Evolutionary conservation across 2,113 vertebrate genomes (phyloP).

Genomic region (Lepidothrix coronata): DNA sequence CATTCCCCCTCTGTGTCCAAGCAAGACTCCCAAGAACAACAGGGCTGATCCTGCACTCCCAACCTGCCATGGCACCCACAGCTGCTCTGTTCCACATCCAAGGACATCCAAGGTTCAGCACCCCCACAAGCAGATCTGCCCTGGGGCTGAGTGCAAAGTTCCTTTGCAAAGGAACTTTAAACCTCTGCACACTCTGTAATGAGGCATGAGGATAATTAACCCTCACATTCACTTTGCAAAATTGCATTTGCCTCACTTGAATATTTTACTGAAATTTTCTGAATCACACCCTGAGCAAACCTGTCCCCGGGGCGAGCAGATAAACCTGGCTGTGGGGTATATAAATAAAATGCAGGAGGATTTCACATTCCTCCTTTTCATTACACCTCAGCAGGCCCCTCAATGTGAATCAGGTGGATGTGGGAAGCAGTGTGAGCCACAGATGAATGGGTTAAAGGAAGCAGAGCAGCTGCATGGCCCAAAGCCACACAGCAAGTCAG

Average conservation of each 20-base stretch:
- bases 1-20: background rate
- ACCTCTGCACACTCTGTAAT: background rate
- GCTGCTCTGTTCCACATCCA: background rate
- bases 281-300: background rate
- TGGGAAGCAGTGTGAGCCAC: background rate
- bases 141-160: background rate
- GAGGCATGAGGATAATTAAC: background rate
- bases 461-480: constrained; percentile 55
- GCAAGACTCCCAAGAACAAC: background rate
- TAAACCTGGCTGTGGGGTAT: background rate
- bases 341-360: background rate
- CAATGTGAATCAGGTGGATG: fast-evolving
- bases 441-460: constrained; percentile 8
- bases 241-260: background rate
- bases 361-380: background rate
- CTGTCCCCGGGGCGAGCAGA: background rate
- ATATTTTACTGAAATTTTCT: background rate
- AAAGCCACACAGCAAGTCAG: constrained; percentile 23
- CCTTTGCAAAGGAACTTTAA: background rate
- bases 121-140: background rate
- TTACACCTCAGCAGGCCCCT: background rate
- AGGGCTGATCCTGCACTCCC: background rate
- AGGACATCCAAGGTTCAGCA: background rate
- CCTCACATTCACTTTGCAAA: background rate
- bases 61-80: fast-evolving